These are phyloP conservation scores for Doryteuthis pealeii DNA, from an alignment of 1,140 invertebrate genomes.

Conservation along the genomic window DNA sequence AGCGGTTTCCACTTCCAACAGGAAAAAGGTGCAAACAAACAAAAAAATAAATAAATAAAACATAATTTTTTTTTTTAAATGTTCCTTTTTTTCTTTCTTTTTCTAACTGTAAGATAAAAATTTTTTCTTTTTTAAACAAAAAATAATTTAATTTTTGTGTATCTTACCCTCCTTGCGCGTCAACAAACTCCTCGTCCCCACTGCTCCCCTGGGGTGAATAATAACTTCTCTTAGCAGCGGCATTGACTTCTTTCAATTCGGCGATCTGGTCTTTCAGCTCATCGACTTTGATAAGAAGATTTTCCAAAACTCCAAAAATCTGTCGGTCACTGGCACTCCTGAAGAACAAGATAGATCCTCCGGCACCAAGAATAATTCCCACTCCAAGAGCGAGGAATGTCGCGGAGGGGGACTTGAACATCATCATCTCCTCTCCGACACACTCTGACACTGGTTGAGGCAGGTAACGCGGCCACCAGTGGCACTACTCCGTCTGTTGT, in stretches of 20 bases:
- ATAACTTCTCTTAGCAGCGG: neutral
- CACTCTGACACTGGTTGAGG: neutral
- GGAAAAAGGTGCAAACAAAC: too few species aligned
- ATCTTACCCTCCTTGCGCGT: constrained; percentile 4
- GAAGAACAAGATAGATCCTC: neutral
- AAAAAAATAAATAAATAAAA: too few species aligned
- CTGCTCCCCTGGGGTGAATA: constrained; percentile 3
- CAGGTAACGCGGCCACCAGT: neutral
- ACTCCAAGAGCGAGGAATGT: constrained; percentile 6
- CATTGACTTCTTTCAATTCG: neutral
- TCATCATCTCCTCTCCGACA: neutral
- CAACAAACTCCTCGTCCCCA: constrained; percentile 9
- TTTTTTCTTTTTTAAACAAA: too few species aligned
- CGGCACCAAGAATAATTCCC: constrained; percentile 2
- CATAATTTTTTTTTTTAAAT: too few species aligned
- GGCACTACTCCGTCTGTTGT: neutral
- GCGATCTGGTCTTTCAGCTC: neutral
- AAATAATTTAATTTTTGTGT: too few species aligned
- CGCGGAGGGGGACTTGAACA: neutral
- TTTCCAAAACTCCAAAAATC: neutral
- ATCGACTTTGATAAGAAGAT: neutral
- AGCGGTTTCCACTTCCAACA: too few species aligned
- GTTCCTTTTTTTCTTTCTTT: too few species aligned
- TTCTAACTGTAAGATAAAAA: too few species aligned
- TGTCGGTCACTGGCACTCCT: neutral